phyloP scores from a whole-genome alignment of 2,797 vertebrate species.

The Allobates femoralis region DNA sequence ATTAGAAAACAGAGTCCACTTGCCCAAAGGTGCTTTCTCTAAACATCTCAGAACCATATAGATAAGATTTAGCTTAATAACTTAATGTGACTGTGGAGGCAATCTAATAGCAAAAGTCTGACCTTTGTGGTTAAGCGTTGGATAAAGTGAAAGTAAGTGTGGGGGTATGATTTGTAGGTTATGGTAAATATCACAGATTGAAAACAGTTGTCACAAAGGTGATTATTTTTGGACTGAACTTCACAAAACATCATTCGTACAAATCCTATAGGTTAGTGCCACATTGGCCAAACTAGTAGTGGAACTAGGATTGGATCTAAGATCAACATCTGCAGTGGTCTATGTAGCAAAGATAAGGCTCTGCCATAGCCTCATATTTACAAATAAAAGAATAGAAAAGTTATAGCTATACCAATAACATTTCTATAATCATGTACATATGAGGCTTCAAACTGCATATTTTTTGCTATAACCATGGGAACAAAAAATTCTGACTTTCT shows the following conservation, averaged over 20 bases:
- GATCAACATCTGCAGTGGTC: background rate
- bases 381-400: no score
- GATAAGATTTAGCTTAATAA: background rate
- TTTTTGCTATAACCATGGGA: no score
- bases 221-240: background rate
- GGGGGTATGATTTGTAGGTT: background rate
- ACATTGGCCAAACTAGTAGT: background rate
- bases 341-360: no score
- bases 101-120: conserved; percentile 32
- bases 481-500: no score
- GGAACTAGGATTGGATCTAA: background rate
- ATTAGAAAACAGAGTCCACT: no score
- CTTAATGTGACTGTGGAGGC: conserved; percentile 28
- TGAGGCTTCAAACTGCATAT: no score
- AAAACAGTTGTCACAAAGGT: background rate
- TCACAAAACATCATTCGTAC: background rate
- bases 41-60: background rate
- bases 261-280: background rate
- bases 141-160: background rate
- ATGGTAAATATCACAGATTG: background rate
- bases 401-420: no score
- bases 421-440: no score
- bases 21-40: no score
- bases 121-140: background rate
- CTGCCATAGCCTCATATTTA: no score